Percentiles rank a stretch among this genome's conserved stretches.
Evolutionary conservation across 35 echinoderm and acorn worm species (phyloP).

Genomic region (Stichopus chloronotus): DNA sequence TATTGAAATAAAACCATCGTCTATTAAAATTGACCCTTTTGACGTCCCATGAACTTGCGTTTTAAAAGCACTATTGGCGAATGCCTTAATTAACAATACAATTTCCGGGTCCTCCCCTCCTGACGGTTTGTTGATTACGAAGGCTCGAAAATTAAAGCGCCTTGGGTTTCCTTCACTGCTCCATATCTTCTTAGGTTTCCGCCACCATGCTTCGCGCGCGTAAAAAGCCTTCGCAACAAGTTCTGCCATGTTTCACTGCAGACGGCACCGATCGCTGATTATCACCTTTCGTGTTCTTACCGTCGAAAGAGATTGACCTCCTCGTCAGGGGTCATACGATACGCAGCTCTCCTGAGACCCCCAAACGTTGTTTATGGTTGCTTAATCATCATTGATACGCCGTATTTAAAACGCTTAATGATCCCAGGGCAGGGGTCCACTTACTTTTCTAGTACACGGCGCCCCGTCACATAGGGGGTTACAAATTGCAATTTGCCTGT

Average conservation of each 20-base stretch:
- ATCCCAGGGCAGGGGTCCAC: slow-evolving; percentile 52
- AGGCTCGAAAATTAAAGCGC: slow-evolving; percentile 4
- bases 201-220: slow-evolving; percentile 15
- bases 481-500: slow-evolving; percentile 56
- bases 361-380: slow-evolving; percentile 62
- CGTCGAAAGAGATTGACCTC: slow-evolving; percentile 36
- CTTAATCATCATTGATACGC: slow-evolving; percentile 53
- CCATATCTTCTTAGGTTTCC: slow-evolving; percentile 32
- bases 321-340: slow-evolving; percentile 41
- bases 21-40: slow-evolving; percentile 18
- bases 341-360: slow-evolving; percentile 29
- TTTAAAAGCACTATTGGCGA: background rate
- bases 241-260: slow-evolving; percentile 23
- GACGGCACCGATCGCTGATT: slow-evolving; percentile 19
- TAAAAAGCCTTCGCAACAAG: slow-evolving; percentile 22
- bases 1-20: slow-evolving; percentile 17
- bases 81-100: slow-evolving; percentile 20
- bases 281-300: slow-evolving; percentile 33
- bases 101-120: slow-evolving; percentile 2
- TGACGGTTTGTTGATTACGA: slow-evolving; percentile 26
- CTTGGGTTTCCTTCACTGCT: background rate
- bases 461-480: slow-evolving; percentile 46
- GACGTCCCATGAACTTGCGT: background rate
- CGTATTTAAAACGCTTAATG: slow-evolving; percentile 51
- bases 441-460: slow-evolving; percentile 50